A percentile compares a stretch with the other conserved stretches of the same genome.
phyloP scores from a whole-genome alignment of 1,140 invertebrate species.

The Drosophila lacertosa region DNA sequence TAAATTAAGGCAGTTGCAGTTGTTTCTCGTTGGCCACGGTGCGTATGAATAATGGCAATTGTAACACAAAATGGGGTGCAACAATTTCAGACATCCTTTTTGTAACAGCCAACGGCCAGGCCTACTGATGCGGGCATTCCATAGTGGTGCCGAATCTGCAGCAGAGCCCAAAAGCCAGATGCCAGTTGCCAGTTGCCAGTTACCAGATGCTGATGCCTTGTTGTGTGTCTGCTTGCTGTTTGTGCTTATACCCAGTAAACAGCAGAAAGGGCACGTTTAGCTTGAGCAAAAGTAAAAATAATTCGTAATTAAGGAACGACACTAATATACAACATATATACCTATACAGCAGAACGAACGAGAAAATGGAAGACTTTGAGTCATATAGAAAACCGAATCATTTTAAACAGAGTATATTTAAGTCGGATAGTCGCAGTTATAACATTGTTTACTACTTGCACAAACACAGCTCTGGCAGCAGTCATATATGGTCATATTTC shows the following conservation, averaged over 20 bases:
- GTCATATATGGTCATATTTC: constrained; percentile 23
- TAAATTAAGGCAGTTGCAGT: constrained; percentile 29
- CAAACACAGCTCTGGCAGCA: neutral
- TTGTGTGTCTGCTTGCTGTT: neutral
- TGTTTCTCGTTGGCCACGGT: constrained; percentile 51
- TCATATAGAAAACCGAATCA: too few species aligned
- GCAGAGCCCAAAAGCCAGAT: too few species aligned
- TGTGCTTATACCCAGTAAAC: neutral
- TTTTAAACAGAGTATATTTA: neutral
- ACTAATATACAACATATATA: too few species aligned
- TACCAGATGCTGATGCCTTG: neutral
- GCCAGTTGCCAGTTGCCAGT: too few species aligned
- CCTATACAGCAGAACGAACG: too few species aligned
- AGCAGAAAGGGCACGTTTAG: too few species aligned
- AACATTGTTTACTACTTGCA: neutral
- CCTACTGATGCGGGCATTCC: neutral
- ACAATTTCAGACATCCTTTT: constrained; percentile 21
- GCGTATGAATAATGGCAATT: constrained; percentile 77
- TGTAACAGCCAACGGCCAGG: neutral
- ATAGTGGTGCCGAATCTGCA: neutral
- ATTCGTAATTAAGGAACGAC: too few species aligned
- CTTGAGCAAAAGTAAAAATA: too few species aligned
- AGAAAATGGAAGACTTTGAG: too few species aligned
- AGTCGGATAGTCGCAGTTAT: neutral
- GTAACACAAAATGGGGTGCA: constrained; percentile 60